Base-by-base conservation (phyloP, 2,113 vertebrate species). In the Hippocampus mohnikei region DNA sequence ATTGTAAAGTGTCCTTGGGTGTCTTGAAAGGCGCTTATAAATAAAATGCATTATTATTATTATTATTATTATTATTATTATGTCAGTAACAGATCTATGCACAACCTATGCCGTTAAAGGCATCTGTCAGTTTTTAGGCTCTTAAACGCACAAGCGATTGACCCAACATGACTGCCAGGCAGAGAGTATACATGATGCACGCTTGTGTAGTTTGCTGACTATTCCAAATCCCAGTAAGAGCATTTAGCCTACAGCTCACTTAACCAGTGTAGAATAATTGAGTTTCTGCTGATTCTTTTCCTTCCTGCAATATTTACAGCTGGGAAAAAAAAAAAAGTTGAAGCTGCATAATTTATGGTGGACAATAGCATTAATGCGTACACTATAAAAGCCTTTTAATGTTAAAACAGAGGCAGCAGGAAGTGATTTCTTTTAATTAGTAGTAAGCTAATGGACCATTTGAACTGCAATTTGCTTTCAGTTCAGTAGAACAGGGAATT, bases 351-450 rank as follows among this genome's bases (percentile, higher is more conserved):
- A 63, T 63, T 63, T n/a, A 63, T 63, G 61, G 61, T 63, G 21
- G 21, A 41, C 61, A 37, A 63, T 63, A 41, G 33, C 61, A 61
- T 18, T 61, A 61, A 61, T 61, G 59, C 20, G 33, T 20, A 41
- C 33, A 63, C 33, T 41, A 41, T 63, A 63, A 63, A 63, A 63
- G 61, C 37, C 33, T 63, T 63, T 63, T 63, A 63, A 41, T 63
- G 61, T 63, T 63, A 63, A 63, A 41, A 41, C 61, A 63, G 41
- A 63, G 33, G 37, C 37, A 42, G 21, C 37, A 63, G 61, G 61
- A 63, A 63, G 61, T 41, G 37, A 63, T 63, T 63, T 63, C 61
- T 63, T 63, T 41, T 63, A 41, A 63, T 63, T 63, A 63, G 61
- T 41, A 23, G 3, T 40, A 63, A 41, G 8, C 33, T 63, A 63